Conservation (phyloP, 2,113 vertebrate species). For the Crypturellus undulatus region DNA sequence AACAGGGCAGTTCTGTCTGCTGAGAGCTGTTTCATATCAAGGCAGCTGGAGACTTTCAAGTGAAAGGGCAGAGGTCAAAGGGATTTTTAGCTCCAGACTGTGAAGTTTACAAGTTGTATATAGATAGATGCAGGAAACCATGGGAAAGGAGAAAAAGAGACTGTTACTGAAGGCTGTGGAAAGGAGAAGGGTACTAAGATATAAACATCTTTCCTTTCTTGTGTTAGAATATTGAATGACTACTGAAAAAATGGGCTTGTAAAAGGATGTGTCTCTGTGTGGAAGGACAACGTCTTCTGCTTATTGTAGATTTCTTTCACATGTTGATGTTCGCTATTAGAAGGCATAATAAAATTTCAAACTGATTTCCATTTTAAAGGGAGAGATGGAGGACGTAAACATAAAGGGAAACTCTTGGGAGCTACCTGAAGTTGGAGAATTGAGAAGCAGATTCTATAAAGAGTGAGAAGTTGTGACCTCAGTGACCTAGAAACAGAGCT, state of each 20-base stretch:
- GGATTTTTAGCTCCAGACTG: neutral
- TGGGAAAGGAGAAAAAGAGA: neutral
- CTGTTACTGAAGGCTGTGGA: neutral
- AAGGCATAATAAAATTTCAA: neutral
- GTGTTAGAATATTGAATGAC: neutral
- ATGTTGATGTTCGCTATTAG: neutral
- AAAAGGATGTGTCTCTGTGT: neutral
- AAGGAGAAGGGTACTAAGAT: neutral
- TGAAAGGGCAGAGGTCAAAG: neutral
- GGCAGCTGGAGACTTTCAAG: neutral
- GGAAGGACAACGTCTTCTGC: neutral
- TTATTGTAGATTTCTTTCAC: neutral
- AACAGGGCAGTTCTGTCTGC: neutral
- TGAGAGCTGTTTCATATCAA: neutral
- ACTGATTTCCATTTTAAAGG: conserved; percentile 31
- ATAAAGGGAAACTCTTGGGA: neutral
- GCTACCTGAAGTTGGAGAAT: neutral
- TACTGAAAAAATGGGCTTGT: neutral
- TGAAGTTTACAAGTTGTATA: neutral
- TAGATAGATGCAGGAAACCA: accelerated
- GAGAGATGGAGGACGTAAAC: neutral
- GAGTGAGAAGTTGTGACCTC: neutral
- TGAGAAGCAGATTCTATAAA: neutral
- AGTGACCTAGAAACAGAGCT: neutral
- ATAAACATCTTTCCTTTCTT: neutral